Evolutionary conservation across 2,113 vertebrate genomes (phyloP).

Genomic region (Cercopithecus mona): DNA sequence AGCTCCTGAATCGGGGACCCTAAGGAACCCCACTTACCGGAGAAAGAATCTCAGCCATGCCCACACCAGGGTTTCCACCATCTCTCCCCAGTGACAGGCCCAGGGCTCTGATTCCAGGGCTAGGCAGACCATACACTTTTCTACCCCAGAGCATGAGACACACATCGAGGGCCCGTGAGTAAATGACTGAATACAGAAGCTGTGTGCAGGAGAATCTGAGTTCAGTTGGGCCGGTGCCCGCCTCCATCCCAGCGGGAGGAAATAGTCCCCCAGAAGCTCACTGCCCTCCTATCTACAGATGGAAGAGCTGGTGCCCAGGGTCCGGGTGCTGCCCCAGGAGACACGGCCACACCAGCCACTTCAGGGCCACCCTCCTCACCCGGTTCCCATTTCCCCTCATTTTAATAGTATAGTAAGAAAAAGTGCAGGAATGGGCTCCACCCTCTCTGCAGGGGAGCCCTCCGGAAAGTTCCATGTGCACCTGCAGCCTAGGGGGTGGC

Average conservation of each 20-base stretch:
- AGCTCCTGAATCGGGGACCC: neutral
- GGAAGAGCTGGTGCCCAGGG: neutral
- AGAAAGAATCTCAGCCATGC: neutral
- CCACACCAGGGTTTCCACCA: neutral
- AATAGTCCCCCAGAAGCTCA: neutral
- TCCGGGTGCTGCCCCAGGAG: neutral
- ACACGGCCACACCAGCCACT: neutral
- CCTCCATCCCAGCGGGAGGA: neutral
- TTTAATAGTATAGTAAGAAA: neutral
- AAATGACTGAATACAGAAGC: neutral
- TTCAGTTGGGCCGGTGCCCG: too few species aligned
- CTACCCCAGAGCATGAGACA: neutral
- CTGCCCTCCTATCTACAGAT: neutral
- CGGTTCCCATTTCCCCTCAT: neutral
- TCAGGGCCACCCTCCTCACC: neutral
- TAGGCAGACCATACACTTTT: neutral
- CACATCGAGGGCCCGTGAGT: neutral
- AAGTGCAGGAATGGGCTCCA: too few species aligned
- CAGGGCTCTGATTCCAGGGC: neutral
- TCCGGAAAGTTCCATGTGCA: neutral
- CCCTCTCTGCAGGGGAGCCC: neutral
- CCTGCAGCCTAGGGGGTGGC: neutral
- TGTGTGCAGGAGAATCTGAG: neutral
- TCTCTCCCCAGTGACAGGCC: neutral
- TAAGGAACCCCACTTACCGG: neutral